Percentiles rank a stretch among this genome's conserved stretches.
Conservation (phyloP, 2,797 vertebrate genomes). For the Eremophila alpestris region DNA sequence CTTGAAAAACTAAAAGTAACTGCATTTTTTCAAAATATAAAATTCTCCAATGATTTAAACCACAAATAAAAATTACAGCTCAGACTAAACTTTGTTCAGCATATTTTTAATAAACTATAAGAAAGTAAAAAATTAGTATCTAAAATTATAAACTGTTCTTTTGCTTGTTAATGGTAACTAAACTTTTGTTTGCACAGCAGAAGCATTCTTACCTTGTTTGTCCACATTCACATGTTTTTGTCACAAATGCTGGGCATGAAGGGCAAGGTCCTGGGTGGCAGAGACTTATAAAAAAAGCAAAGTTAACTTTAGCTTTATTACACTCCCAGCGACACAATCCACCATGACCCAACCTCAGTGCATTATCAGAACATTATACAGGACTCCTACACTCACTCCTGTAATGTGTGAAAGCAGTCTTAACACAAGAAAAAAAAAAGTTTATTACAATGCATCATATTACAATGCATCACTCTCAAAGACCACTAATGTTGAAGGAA, state of each 20-base stretch:
- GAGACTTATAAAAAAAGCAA: conserved; percentile 76
- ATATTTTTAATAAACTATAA: background rate
- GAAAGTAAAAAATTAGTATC: background rate
- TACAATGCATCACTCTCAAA: background rate
- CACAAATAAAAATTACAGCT: background rate
- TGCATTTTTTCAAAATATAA: background rate
- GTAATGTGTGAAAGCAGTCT: background rate
- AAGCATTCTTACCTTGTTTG: conserved; percentile 85
- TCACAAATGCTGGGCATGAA: conserved; percentile 92
- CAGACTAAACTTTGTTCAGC: background rate
- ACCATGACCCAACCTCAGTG: fast-evolving
- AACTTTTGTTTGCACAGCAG: background rate
- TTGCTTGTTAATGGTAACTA: background rate
- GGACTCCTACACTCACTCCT: background rate
- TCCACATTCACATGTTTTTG: conserved; percentile 92
- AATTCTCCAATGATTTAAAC: background rate
- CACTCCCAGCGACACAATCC: background rate
- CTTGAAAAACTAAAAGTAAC: background rate
- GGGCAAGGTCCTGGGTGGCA: conserved; percentile 98
- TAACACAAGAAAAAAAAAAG: background rate
- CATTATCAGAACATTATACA: background rate
- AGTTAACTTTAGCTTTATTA: background rate
- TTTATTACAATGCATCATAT: background rate
- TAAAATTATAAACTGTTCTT: background rate
- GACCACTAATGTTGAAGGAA: background rate